Base-by-base conservation (phyloP, 1,140 invertebrate species). In the Macrotrachela quadricornifera region DNA sequence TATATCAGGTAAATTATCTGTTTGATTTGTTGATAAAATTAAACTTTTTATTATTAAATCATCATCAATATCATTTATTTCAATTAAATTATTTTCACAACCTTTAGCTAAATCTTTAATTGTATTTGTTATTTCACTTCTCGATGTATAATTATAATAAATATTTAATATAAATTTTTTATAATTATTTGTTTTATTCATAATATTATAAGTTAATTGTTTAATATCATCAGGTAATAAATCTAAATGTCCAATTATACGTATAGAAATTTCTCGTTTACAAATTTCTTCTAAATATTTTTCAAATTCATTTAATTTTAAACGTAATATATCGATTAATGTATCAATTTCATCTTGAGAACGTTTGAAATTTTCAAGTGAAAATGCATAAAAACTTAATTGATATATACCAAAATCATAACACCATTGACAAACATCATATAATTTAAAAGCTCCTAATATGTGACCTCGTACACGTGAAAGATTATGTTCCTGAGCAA, bases 351-450 rank as follows among this genome's bases (percentile, higher is more conserved):
- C 94, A 56, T 91, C 81, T 65, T 79, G 67, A 49, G 77, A 81
- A 53, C 94, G 73, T 71, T 95, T 95, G 63, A 96, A 99, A 71
- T 99, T 99, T 73, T 97, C 92, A 67, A 97, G 95, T 67, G 90
- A 95, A 59, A 99, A 97, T 37, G 92, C 91, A 74, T 95, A 99
- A 11, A 96, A 83, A 10, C 92, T 97, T 0, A 97, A 86, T 77
- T 97, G 90, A 38, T 63, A 68, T 13, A 82, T 74, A 15, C 77
- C 79, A 18, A 83, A 61, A 59, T 79, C 71, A 40, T 74, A 61
- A 62, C 79, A 82, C 85, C 85, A 88, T 63, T 11, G n/a, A 18
- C 13, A 38, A 4, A 76, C 75, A 64, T 95, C 83, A 0, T 87
- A 75, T 46, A 99, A 70, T 71, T 91, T 95, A 53, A 91, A 79